These are phyloP conservation scores for Esox masquinongy DNA, from an alignment of 2,797 vertebrate species.

Conservation along the genomic window DNA sequence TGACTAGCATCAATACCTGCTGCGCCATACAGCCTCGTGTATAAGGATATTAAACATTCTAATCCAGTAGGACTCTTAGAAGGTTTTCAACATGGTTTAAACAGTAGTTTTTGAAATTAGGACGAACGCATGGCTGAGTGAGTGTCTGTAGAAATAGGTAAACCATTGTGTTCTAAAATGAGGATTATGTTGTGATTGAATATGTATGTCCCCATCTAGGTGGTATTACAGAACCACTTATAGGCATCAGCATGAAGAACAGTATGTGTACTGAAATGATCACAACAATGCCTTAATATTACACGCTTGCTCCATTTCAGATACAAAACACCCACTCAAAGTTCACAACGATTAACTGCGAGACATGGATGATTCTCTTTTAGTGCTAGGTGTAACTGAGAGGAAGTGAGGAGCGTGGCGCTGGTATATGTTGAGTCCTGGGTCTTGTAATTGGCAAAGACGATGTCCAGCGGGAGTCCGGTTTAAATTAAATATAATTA, in stretches of 20 bases:
- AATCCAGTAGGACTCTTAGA: neutral
- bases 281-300: neutral
- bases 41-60: neutral
- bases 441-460: conserved; percentile 58
- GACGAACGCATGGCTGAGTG: neutral
- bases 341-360: neutral
- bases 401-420: conserved; percentile 45
- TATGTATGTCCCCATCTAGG: neutral
- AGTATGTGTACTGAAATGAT: neutral
- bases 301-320: conserved; percentile 42
- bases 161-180: conserved; percentile 1
- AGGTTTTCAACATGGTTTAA: neutral
- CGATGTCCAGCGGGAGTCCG: conserved; percentile 55
- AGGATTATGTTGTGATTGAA: neutral
- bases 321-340: conserved; percentile 32
- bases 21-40: neutral
- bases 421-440: conserved; percentile 24
- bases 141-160: conserved; percentile 1
- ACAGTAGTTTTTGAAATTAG: neutral
- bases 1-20: neutral
- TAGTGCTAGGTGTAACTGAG: conserved; percentile 54
- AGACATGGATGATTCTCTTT: conserved; percentile 14
- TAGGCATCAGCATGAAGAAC: neutral
- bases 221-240: neutral
- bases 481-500: conserved; percentile 72